A percentile compares a stretch with the other conserved stretches of the same genome.
These are phyloP conservation scores for Etheostoma spectabile DNA, from an alignment of 2,113 vertebrate species.

Conservation along the genomic window DNA sequence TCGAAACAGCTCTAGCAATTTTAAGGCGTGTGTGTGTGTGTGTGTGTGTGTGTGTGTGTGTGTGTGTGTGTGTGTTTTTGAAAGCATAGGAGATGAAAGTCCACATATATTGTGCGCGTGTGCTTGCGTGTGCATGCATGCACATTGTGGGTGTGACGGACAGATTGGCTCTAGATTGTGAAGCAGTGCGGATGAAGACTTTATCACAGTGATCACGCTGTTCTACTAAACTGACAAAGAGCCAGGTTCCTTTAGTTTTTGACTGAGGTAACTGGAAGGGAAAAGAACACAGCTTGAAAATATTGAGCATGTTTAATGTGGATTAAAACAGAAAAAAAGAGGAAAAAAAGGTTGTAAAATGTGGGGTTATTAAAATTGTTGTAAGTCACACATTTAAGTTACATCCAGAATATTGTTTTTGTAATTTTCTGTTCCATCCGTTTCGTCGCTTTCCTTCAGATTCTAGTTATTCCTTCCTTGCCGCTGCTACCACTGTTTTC, in stretches of 20 bases:
- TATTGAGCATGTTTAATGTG: neutral
- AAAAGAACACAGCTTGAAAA: neutral
- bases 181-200: neutral
- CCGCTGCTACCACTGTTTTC: too few species aligned
- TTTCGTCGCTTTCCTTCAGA: too few species aligned
- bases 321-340: neutral
- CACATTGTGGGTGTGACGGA: neutral
- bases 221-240: neutral
- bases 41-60: neutral
- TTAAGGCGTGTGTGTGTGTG: neutral
- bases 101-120: too few species aligned
- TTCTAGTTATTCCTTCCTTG: too few species aligned
- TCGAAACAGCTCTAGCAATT: conserved; percentile 49
- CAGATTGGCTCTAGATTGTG: neutral
- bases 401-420: too few species aligned
- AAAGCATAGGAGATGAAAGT: too few species aligned
- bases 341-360: neutral
- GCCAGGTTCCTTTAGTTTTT: neutral
- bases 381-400: neutral
- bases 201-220: neutral
- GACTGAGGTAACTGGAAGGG: neutral
- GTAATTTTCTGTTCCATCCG: too few species aligned
- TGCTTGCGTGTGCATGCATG: too few species aligned
- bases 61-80: neutral
- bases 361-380: neutral